Conservation (phyloP, 2,113 vertebrate genomes). For the Limnothrissa miodon region DNA sequence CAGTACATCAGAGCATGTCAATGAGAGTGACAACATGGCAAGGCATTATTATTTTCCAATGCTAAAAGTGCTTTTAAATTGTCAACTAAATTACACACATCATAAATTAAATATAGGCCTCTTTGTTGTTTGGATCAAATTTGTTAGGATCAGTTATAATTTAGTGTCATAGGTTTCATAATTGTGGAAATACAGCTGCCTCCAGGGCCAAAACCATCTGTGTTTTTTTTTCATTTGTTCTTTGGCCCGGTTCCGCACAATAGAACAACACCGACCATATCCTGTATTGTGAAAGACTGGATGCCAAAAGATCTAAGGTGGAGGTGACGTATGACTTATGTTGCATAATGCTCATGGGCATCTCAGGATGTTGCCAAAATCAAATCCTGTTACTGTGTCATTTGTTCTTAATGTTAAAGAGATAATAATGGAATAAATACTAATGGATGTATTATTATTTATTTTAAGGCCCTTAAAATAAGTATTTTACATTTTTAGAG, state of each 20-base stretch:
- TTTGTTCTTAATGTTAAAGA: neutral
- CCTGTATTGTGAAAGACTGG: conserved; percentile 26
- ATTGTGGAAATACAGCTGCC: neutral
- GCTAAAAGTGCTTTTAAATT: neutral
- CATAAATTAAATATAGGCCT: neutral
- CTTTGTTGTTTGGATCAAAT: neutral
- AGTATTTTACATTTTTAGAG: too few species aligned
- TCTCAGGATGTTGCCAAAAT: neutral
- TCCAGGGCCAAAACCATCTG: neutral
- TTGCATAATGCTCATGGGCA: neutral
- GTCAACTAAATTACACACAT: neutral
- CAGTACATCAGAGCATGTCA: neutral
- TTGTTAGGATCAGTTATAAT: neutral
- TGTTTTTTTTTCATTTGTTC: neutral
- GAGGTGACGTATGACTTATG: neutral
- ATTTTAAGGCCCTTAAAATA: too few species aligned
- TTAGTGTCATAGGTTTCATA: neutral
- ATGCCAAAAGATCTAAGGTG: neutral
- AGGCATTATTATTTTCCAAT: neutral
- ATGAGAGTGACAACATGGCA: neutral
- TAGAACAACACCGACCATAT: neutral
- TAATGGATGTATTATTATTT: neutral
- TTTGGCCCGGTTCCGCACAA: neutral
- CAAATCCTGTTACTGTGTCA: neutral
- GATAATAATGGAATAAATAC: neutral